Conservation (phyloP, 2,888 invertebrate genomes). For the Tenthredo scrophulariae region DNA sequence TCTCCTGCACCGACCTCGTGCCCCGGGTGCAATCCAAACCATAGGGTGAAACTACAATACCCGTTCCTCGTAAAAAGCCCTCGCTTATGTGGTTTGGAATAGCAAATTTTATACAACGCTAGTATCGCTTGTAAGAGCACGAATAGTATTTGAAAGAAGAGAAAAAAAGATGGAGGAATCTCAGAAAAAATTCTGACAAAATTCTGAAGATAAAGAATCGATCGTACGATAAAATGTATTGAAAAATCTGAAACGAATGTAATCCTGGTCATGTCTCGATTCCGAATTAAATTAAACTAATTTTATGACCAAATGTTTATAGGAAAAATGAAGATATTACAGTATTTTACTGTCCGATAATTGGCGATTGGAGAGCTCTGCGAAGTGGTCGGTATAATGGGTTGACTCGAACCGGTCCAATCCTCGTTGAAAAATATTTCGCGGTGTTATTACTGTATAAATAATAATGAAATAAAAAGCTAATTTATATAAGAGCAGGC, state of each 20-base stretch:
- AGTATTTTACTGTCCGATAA: background rate
- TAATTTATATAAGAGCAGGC: too few species aligned
- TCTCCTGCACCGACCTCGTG: constrained; percentile 17
- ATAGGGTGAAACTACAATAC: background rate
- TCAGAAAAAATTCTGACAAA: too few species aligned
- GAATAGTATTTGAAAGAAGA: too few species aligned
- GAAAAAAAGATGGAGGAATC: too few species aligned
- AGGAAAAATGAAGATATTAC: too few species aligned
- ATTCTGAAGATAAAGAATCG: too few species aligned
- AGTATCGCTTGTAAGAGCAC: background rate
- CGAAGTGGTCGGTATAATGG: background rate
- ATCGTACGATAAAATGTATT: too few species aligned
- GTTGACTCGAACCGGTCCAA: background rate
- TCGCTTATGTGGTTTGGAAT: background rate
- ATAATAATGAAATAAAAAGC: background rate
- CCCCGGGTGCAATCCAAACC: constrained; percentile 7
- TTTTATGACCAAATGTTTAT: too few species aligned
- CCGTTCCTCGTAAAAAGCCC: background rate
- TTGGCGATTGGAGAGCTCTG: background rate
- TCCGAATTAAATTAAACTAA: too few species aligned
- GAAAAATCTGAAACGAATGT: too few species aligned
- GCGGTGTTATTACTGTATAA: background rate
- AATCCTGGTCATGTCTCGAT: too few species aligned
- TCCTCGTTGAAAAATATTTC: background rate
- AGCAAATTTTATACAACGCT: background rate